phyloP scores from a whole-genome alignment of 2,888 invertebrate species.

The Julus scanicus region DNA sequence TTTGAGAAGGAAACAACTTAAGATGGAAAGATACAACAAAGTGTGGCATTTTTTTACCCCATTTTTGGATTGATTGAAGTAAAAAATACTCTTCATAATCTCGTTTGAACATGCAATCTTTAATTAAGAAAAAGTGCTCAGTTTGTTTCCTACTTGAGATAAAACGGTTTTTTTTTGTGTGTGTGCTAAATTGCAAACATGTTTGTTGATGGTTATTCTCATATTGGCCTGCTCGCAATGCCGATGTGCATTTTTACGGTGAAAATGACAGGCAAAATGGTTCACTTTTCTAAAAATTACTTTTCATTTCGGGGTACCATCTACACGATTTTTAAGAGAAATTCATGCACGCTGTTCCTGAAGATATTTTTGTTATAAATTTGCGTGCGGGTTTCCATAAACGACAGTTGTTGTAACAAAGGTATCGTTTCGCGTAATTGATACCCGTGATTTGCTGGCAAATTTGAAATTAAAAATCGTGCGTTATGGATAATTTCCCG shows the following conservation, averaged over 20 bases:
- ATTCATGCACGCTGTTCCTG: background rate
- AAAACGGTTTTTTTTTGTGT: no score
- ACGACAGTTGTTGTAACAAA: background rate
- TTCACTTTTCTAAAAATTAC: background rate
- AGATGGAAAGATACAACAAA: no score
- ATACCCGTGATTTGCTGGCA: conserved; percentile 12
- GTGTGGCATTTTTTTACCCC: no score
- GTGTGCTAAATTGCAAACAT: no score
- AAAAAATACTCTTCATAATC: no score
- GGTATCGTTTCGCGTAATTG: background rate
- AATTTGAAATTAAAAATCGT: background rate
- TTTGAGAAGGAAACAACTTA: no score
- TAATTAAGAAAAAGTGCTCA: no score
- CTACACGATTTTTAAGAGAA: background rate
- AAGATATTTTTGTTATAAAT: background rate
- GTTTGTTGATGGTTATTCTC: no score
- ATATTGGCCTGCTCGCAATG: background rate
- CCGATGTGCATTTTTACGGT: background rate
- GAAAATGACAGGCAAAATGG: background rate
- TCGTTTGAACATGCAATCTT: no score
- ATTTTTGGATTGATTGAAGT: no score
- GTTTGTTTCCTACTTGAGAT: no score
- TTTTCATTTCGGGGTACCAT: background rate
- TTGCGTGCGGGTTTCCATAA: conserved; percentile 10
- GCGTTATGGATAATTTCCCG: background rate